phyloP scores from a whole-genome alignment of 1,140 invertebrate species.

The Nymphalis io region DNA sequence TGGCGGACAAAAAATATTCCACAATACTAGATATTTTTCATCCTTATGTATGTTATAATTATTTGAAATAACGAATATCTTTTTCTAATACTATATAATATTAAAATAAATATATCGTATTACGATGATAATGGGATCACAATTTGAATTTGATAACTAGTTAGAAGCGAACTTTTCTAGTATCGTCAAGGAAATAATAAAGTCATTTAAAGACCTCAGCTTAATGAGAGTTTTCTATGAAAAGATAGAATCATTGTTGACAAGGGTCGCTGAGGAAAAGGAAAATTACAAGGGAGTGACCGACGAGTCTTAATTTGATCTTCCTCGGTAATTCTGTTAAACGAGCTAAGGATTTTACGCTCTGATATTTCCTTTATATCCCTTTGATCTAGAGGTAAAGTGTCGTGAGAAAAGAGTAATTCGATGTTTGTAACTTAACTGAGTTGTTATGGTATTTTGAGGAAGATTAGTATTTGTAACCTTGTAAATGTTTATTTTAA shows the following conservation, averaged over 20 bases:
- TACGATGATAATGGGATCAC: background rate
- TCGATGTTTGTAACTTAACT: background rate
- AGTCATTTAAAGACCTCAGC: constrained; percentile 54
- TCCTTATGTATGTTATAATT: too few relatives aligned
- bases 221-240: constrained; percentile 63
- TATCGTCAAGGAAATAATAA: constrained; percentile 32
- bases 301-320: constrained; percentile 64
- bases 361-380: constrained; percentile 52
- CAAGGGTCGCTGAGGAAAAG: constrained; percentile 64
- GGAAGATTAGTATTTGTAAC: background rate
- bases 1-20: background rate
- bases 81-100: background rate
- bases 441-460: background rate
- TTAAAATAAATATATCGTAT: too few relatives aligned
- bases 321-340: constrained; percentile 58
- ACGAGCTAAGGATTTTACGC: constrained; percentile 53
- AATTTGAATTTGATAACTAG: background rate
- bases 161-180: background rate
- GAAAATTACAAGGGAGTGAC: constrained; percentile 70
- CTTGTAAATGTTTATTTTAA: too few relatives aligned
- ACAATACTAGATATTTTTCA: background rate
- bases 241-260: constrained; percentile 66
- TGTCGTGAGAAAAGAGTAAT: background rate
- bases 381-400: constrained; percentile 38
- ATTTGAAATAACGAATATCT: background rate